phyloP scores from a whole-genome alignment of 1,140 invertebrate genomes.

The Diplogasteroides magnus region DNA sequence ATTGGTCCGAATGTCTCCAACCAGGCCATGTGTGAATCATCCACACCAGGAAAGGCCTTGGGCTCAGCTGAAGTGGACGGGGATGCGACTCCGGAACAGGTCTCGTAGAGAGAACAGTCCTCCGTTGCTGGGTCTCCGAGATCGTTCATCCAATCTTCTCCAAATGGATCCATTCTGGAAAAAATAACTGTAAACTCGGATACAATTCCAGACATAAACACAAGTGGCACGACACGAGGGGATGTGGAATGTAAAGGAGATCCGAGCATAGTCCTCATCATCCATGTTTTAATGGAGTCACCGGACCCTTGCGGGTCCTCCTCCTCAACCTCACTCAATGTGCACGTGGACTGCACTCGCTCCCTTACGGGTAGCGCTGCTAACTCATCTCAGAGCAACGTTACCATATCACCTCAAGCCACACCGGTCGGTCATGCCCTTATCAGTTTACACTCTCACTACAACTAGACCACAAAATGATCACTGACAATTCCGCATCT shows the following conservation, averaged over 20 bases:
- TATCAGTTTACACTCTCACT: background rate
- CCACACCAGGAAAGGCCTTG: background rate
- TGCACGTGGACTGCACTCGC: background rate
- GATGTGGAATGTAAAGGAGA: background rate
- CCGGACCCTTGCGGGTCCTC: background rate
- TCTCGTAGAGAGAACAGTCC: too few species aligned
- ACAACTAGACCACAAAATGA: background rate
- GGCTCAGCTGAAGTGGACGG: background rate
- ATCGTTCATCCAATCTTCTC: too few species aligned
- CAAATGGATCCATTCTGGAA: background rate
- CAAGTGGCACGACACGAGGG: too few species aligned
- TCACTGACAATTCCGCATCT: background rate
- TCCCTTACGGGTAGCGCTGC: background rate
- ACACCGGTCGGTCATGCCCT: background rate
- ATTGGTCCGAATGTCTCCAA: background rate
- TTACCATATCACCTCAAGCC: background rate
- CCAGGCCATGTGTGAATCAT: background rate
- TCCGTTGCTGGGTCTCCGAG: too few species aligned
- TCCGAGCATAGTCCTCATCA: background rate
- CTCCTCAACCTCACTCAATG: background rate
- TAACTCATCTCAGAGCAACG: conserved; percentile 1
- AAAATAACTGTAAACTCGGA: background rate
- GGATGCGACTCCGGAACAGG: too few species aligned
- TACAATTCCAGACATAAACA: background rate
- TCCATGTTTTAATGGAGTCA: background rate